Evolutionary conservation across 2,797 vertebrate genomes (phyloP), one percentile per base, ranked within the genome.

Genomic region (Propithecus perrieri): DNA sequence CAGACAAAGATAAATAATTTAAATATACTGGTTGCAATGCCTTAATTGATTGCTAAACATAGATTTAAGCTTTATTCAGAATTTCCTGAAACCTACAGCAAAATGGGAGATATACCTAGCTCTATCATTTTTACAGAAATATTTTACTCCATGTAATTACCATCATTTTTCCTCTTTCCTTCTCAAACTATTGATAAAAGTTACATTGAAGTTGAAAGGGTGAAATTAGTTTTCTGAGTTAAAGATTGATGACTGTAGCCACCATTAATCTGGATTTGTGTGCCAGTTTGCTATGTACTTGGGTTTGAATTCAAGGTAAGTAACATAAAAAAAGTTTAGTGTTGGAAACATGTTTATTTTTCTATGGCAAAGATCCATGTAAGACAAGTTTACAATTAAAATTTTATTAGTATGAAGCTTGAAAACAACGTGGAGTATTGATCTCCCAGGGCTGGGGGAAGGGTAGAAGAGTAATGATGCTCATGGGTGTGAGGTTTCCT

Each of bases 291-390:
- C 4, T 12, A 41, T 30, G 89, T 81, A 11, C 18, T 89, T 59
- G 33, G 22, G 12, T 83, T 76, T 76, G 14, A 85, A 93, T 69
- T 85, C 78, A 88, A 91, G 26, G 10, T 72, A 95, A 94, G 69
- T 90, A 57, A 53, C 48, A 61, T 43, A 38, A 35, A 26, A 33
- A 55, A 28, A 24, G 4, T 15, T 74, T 57, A 41, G 38, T 85
- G 4, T 28, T 72, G 53, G 65, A 78, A 93, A 80, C 24, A 22
- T 79, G 13, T n/a, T 38, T 72, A 48, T 8, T 69, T 91, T 81
- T 69, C 38, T 88, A 7, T 69, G 57, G 50, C 33, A 61, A 87
- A 61, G 14, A 61, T 35, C 50, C 61, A 89, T 72, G 3, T 35
- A 55, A 35, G 2, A 10, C 8, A 80, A 76, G 18, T n/a, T 63